These are phyloP conservation scores for Distichodus sexfasciatus DNA, from an alignment of 2,797 vertebrate genomes.

Conservation along the genomic window DNA sequence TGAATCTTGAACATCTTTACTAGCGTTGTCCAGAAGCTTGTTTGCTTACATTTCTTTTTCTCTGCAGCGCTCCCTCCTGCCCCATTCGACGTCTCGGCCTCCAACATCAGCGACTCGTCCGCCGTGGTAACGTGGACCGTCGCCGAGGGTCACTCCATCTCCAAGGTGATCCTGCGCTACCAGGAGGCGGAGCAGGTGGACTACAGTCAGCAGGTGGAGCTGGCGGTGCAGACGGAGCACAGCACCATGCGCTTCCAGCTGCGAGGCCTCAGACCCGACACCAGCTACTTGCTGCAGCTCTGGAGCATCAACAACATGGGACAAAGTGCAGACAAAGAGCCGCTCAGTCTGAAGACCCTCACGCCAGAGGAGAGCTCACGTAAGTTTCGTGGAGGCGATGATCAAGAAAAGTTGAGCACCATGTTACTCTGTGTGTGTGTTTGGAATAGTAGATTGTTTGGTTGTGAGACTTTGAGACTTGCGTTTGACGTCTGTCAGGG, in stretches of 20 bases:
- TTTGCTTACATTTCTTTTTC: not conserved
- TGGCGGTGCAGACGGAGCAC: conserved; percentile 67
- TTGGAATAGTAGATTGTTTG: not conserved
- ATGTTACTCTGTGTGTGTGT: too few relatives aligned
- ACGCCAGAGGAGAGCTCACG: conserved; percentile 39
- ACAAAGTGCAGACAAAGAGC: conserved; percentile 66
- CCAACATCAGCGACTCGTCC: conserved; percentile 80
- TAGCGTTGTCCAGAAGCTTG: not conserved
- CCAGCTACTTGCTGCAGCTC: conserved; percentile 78
- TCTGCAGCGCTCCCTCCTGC: conserved; percentile 77
- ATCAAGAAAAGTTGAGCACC: too few relatives aligned
- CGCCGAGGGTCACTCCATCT: conserved; percentile 80
- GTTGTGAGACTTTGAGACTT: not conserved
- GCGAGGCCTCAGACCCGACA: conserved; percentile 78
- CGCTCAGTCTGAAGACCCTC: conserved; percentile 68
- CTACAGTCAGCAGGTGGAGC: conserved; percentile 79
- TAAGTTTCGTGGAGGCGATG: conserved; percentile 19
- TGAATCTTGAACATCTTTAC: too few relatives aligned
- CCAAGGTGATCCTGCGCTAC: conserved; percentile 77
- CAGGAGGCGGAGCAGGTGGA: conserved; percentile 73
- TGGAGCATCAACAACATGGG: conserved; percentile 83
- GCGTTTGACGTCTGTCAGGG: conserved; percentile 53
- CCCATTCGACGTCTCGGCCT: conserved; percentile 75
- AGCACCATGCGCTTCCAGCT: conserved; percentile 76
- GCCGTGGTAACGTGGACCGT: conserved; percentile 79